Conservation (phyloP, 2,888 invertebrate species). For the Amphimallon solstitiale region DNA sequence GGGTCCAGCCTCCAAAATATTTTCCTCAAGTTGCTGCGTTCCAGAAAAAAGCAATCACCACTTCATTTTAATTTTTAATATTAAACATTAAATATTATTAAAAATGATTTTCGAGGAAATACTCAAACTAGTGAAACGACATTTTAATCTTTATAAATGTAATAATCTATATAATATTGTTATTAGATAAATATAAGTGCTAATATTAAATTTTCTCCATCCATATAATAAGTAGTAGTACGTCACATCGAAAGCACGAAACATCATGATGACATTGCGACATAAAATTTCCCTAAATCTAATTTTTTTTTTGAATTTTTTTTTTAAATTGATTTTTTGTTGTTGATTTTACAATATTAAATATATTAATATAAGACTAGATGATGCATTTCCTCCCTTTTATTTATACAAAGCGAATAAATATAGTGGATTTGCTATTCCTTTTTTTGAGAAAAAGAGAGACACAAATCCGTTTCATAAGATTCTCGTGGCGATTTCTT, state of each 20-base stretch:
- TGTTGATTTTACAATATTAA: constrained; percentile 8
- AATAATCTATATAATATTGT: no score
- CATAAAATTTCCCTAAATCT: constrained; percentile 50
- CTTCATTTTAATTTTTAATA: not conserved
- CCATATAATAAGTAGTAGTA: no score
- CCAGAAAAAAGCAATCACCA: not conserved
- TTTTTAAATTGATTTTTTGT: constrained; percentile 29
- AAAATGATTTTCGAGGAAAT: constrained; percentile 6
- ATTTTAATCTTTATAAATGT: constrained; percentile 16
- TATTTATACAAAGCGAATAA: not conserved
- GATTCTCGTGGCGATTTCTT: no score
- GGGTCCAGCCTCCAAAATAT: constrained; percentile 60
- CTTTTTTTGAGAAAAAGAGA: not conserved
- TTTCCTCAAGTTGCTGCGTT: constrained; percentile 22
- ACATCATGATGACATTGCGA: constrained; percentile 46
- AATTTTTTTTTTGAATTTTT: constrained; percentile 32
- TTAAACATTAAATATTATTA: not conserved
- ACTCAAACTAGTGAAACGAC: constrained; percentile 10
- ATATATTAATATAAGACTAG: constrained; percentile 12
- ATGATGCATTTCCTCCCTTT: constrained; percentile 4
- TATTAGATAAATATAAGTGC: constrained; percentile 16
- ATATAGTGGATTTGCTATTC: not conserved
- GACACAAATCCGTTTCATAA: not conserved
- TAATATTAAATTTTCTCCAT: constrained; percentile 8
- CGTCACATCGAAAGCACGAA: constrained; percentile 47